Evolutionary conservation across 1,140 invertebrate species (phyloP), one percentile per base, ranked within the genome.

Genomic region (Euwallacea similis): DNA sequence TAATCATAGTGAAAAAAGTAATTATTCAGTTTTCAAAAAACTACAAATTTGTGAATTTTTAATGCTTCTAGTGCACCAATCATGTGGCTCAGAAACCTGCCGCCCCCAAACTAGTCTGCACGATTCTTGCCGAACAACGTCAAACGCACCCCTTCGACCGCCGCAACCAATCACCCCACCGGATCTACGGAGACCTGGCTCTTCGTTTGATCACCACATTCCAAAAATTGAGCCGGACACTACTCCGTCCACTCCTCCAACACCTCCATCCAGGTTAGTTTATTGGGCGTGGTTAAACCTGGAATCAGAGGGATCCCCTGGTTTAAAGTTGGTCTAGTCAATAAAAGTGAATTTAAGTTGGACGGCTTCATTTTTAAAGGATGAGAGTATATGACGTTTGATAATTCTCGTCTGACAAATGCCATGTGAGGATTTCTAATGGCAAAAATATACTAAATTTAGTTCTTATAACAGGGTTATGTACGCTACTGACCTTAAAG

Each of bases 141-240:
- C 55, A 9, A 59, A 42, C 9, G 21, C 21, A 33, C 54, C 61
- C 13, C 15, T 60, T 13, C 69, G 66, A 64, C 74, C 71, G 42
- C 69, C 73, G 61, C 79, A 81, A 7, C 79, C 79, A 71, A 33
- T 80, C 9, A 76, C 76, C 10, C 74, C 77, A 10, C 74, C 74
- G 4, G 79, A 80, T 56, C 68, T 80, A 7, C 75, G 77, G 62
- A 70, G 77, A 54, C 78, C 77, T 33, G 76, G 75, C 53, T 76
- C 76, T 0, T 78, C 76, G 13, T 79, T 77, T 73, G 81, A 80
- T 70, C 84, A 85, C 68, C 79, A 85, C 13, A 82, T 85, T 70
- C 85, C 86, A 54, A 86, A 87, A 77, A 74, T 86, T 65, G 85
- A 86, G 75, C 85, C 85, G 42, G 64, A 74, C 13, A 70, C 83